Evolutionary conservation across 2,797 vertebrate species (phyloP).

Genomic region (Phrynocephalus vlangalii): DNA sequence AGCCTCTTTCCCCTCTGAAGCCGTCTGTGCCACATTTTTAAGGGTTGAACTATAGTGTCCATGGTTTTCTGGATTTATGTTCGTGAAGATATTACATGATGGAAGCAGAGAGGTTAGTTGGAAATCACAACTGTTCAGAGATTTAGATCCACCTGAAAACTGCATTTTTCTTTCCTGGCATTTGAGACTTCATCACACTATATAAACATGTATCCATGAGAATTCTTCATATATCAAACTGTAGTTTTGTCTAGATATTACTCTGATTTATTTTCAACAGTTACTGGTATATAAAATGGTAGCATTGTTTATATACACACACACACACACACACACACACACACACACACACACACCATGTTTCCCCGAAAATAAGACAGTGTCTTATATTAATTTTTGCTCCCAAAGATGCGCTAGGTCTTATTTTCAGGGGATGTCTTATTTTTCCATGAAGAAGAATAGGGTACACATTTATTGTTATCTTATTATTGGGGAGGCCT

Average conservation of each 20-base stretch:
- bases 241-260: conserved; percentile 75
- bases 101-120: conserved; percentile 73
- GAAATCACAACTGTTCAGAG: conserved; percentile 73
- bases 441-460: no score
- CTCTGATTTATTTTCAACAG: conserved; percentile 77
- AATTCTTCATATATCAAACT: conserved; percentile 76
- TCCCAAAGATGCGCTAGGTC: no score
- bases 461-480: no score
- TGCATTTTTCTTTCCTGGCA: conserved; percentile 75
- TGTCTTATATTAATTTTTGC: no score
- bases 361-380: no score
- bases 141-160: conserved; percentile 73
- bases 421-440: no score
- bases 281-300: conserved; percentile 33
- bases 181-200: conserved; percentile 68
- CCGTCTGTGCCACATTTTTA: conserved; percentile 52
- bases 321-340: no score
- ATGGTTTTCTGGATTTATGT: conserved; percentile 71
- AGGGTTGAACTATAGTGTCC: conserved; percentile 70
- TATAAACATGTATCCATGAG: conserved; percentile 71
- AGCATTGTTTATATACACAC: no score
- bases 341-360: no score
- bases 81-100: conserved; percentile 66
- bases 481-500: no score
- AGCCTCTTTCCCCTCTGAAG: conserved; percentile 52